A percentile compares a stretch with the other conserved stretches of the same genome.
phyloP scores from a whole-genome alignment of 2,113 vertebrate species.

The Hemibagrus wyckioides region DNA sequence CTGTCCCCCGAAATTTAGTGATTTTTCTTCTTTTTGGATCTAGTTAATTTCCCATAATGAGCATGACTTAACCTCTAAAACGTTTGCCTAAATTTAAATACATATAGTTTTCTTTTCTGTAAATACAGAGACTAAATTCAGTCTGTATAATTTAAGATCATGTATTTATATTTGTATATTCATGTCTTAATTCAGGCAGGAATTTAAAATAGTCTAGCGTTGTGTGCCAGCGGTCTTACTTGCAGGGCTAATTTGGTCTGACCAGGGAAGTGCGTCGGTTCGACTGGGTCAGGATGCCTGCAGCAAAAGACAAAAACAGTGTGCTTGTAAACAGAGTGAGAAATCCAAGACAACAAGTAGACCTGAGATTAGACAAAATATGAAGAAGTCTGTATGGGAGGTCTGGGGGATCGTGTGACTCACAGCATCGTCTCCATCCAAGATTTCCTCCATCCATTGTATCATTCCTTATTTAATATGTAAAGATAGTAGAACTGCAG shows the following conservation, averaged over 20 bases:
- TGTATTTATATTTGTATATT: background rate
- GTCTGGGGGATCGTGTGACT: background rate
- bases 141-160: conserved; percentile 9
- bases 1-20: background rate
- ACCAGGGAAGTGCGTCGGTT: background rate
- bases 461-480: background rate
- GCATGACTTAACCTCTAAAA: background rate
- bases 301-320: conserved; percentile 8
- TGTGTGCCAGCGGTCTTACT: background rate
- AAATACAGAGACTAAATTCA: background rate
- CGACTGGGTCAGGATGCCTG: background rate
- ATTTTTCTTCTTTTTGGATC: background rate
- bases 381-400: background rate
- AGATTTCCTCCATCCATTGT: background rate
- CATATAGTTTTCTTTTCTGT: background rate
- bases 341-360: background rate
- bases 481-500: background rate
- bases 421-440: background rate
- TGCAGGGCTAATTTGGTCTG: conserved; percentile 12
- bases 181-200: background rate
- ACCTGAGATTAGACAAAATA: background rate
- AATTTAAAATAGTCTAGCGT: background rate
- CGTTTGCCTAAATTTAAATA: background rate
- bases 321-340: conserved; percentile 17
- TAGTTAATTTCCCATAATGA: too few species aligned